phyloP scores from a whole-genome alignment of 2,113 vertebrate species.

The Eolophus roseicapilla region DNA sequence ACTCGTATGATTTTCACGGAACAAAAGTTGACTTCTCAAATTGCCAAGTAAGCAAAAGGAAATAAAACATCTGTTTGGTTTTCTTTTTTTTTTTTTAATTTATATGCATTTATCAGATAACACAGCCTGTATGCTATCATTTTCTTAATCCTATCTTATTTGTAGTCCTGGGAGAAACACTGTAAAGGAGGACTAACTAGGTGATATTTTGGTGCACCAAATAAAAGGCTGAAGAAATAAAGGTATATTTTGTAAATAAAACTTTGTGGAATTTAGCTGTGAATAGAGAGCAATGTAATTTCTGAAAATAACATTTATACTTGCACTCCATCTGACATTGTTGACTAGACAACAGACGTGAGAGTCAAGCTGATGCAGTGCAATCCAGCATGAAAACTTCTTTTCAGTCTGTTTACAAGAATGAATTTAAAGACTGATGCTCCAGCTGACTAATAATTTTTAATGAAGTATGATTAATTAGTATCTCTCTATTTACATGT shows the following conservation, averaged over 20 bases:
- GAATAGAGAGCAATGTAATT: background rate
- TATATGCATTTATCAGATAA: background rate
- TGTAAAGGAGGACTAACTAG: background rate
- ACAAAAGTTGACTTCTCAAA: conserved; percentile 22
- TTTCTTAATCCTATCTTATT: background rate
- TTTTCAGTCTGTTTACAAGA: background rate
- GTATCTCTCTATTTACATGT: background rate
- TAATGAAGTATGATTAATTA: background rate
- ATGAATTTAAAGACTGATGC: background rate
- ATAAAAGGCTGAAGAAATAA: background rate
- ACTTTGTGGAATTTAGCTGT: background rate
- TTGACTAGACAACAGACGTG: background rate
- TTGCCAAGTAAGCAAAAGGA: background rate
- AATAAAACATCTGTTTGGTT: background rate
- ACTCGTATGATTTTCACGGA: conserved; percentile 2
- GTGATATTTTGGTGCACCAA: background rate
- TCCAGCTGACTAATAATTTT: background rate
- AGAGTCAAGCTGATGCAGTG: background rate
- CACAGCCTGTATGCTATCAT: background rate
- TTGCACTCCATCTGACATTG: background rate
- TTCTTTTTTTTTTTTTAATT: conserved; percentile 35
- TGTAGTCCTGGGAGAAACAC: background rate
- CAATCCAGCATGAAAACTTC: background rate
- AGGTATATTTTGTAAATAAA: background rate
- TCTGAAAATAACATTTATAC: background rate